Evolutionary conservation across 2,113 vertebrate genomes (phyloP).

Genomic region (Ceyx melanurus): DNA sequence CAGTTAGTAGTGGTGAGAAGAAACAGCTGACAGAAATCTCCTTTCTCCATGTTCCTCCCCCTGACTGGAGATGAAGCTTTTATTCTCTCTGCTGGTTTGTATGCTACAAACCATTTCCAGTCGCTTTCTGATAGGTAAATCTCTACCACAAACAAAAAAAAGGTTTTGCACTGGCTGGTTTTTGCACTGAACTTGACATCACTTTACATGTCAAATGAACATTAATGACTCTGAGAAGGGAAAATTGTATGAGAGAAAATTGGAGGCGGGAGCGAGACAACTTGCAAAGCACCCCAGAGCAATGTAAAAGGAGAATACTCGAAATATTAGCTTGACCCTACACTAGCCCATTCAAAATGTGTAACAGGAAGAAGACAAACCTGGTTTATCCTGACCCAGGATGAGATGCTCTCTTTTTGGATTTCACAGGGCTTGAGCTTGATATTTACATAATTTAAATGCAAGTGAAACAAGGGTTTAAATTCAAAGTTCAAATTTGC

Average conservation of each 20-base stretch:
- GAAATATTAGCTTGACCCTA: neutral
- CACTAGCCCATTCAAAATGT: neutral
- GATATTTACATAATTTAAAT: slow-evolving; percentile 59
- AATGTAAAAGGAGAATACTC: neutral
- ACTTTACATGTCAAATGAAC: neutral
- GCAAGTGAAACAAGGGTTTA: slow-evolving; percentile 35
- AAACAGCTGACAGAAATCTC: neutral
- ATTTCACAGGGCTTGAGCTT: slow-evolving; percentile 37
- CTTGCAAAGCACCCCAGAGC: neutral
- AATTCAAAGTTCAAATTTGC: slow-evolving; percentile 57
- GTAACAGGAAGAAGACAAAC: neutral
- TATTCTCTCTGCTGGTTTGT: neutral
- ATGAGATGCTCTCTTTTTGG: slow-evolving; percentile 14
- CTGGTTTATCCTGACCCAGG: neutral
- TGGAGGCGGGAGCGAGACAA: neutral
- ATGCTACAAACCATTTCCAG: neutral
- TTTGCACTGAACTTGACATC: neutral
- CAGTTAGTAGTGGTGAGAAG: neutral
- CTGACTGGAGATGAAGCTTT: neutral
- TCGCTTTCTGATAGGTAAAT: neutral
- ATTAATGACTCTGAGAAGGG: neutral
- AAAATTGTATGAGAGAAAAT: neutral
- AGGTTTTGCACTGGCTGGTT: neutral
- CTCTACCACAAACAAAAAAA: neutral
- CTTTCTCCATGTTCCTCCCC: neutral